A percentile compares a stretch with the other conserved stretches of the same genome.
Evolutionary conservation across 2,888 invertebrate species (phyloP).

Genomic region (Drosophila nigricruria): DNA sequence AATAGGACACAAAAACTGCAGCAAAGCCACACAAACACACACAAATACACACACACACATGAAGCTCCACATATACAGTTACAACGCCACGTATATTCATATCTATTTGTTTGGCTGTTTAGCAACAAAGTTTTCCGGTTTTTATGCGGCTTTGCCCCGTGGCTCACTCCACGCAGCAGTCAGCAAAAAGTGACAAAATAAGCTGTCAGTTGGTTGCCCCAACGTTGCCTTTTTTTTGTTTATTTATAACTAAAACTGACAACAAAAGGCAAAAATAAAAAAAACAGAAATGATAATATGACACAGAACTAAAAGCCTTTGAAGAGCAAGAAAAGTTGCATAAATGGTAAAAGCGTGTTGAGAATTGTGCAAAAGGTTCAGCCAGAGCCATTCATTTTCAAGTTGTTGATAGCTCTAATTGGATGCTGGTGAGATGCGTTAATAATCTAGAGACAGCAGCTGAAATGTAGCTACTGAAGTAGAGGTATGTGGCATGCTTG

Average conservation of each 20-base stretch:
- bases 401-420: constrained; percentile 45
- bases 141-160: constrained; percentile 53
- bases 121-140: constrained; percentile 68
- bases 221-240: constrained; percentile 20
- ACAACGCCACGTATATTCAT: constrained; percentile 54
- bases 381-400: constrained; percentile 7
- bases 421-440: not conserved
- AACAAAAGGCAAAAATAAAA: constrained; percentile 1
- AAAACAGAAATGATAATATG: constrained; percentile 10
- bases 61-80: not conserved
- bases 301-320: constrained; percentile 44
- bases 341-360: constrained; percentile 59
- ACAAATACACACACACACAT: constrained; percentile 4
- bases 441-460: not conserved
- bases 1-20: constrained; percentile 44
- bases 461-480: not conserved
- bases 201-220: constrained; percentile 60
- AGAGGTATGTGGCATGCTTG: too few species aligned
- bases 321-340: constrained; percentile 41
- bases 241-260: constrained; percentile 43
- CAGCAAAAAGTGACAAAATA: constrained; percentile 71
- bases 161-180: constrained; percentile 44
- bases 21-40: constrained; percentile 5
- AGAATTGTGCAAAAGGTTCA: constrained; percentile 36
- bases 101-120: constrained; percentile 73